Evolutionary conservation across 2,888 invertebrate species (phyloP).

Genomic region (Bibio marci): DNA sequence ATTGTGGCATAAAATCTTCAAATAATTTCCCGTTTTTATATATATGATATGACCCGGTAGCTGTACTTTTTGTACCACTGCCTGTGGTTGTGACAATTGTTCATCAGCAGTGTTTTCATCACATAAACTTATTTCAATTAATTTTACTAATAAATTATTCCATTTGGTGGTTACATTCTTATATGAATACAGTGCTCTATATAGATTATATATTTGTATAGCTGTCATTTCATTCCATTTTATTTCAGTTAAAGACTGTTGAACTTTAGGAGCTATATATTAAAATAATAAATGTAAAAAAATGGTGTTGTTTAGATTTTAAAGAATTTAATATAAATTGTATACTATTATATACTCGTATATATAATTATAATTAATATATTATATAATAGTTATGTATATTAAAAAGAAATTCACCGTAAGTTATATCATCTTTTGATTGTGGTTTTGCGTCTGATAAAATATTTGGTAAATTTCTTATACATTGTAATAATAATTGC

Average conservation of each 20-base stretch:
- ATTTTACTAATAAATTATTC: conserved; percentile 39
- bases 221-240: conserved; percentile 49
- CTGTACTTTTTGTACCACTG: background rate
- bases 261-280: conserved; percentile 60
- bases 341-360: too few species aligned
- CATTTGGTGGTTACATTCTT: conserved; percentile 45
- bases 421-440: conserved; percentile 39
- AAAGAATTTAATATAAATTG: too few species aligned
- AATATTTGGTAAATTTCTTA: conserved; percentile 40
- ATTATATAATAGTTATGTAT: conserved; percentile 5
- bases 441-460: conserved; percentile 43
- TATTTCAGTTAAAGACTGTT: conserved; percentile 39
- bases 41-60: conserved; percentile 42
- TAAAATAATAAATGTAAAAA: too few species aligned
- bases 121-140: conserved; percentile 33
- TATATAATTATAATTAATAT: conserved; percentile 13
- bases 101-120: background rate
- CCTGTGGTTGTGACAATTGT: conserved; percentile 6
- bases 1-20: conserved; percentile 50
- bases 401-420: conserved; percentile 38
- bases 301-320: too few species aligned
- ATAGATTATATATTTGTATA: conserved; percentile 46
- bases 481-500: conserved; percentile 41
- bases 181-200: conserved; percentile 49
- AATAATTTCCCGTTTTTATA: conserved; percentile 34